A percentile compares a stretch with the other conserved stretches of the same genome.
phyloP scores from a whole-genome alignment of 2,113 vertebrate species.

The Pseudorasbora parva region DNA sequence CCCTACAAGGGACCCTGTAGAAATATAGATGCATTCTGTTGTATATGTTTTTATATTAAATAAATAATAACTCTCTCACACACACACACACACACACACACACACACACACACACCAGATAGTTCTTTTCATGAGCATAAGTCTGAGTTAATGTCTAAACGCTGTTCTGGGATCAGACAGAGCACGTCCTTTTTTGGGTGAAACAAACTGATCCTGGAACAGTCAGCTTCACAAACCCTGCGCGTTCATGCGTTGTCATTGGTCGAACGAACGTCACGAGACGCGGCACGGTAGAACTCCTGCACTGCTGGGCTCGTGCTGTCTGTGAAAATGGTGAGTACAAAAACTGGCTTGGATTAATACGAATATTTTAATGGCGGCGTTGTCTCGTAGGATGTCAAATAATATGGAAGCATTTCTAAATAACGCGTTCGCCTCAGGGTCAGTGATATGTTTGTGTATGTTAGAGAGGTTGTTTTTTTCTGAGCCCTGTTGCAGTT shows the following conservation, averaged over 20 bases:
- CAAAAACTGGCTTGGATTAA: conserved; percentile 15
- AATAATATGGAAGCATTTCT: background rate
- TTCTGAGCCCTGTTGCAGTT: conserved; percentile 57
- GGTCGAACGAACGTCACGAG: conserved; percentile 70
- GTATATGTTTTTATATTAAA: too few species aligned
- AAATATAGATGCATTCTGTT: too few species aligned
- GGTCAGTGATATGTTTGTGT: background rate
- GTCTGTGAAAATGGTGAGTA: conserved; percentile 75
- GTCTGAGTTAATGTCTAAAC: background rate
- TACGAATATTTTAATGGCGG: background rate
- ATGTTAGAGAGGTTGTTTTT: conserved; percentile 12
- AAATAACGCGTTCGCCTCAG: background rate
- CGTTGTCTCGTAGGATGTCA: background rate
- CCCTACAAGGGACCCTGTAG: too few species aligned
- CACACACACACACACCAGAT: background rate
- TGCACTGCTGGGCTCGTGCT: conserved; percentile 62
- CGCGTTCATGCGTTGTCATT: conserved; percentile 50
- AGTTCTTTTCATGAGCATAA: conserved; percentile 15
- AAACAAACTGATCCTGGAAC: conserved; percentile 20
- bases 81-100: too few species aligned
- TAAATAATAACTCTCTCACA: too few species aligned
- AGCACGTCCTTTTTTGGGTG: background rate
- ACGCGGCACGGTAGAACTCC: conserved; percentile 57
- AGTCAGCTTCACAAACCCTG: background rate
- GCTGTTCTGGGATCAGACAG: conserved; percentile 27